Percentiles rank a stretch among this genome's conserved stretches.
Evolutionary conservation across 2,888 invertebrate species (phyloP).

Genomic region (Synanthedon vespiformis): DNA sequence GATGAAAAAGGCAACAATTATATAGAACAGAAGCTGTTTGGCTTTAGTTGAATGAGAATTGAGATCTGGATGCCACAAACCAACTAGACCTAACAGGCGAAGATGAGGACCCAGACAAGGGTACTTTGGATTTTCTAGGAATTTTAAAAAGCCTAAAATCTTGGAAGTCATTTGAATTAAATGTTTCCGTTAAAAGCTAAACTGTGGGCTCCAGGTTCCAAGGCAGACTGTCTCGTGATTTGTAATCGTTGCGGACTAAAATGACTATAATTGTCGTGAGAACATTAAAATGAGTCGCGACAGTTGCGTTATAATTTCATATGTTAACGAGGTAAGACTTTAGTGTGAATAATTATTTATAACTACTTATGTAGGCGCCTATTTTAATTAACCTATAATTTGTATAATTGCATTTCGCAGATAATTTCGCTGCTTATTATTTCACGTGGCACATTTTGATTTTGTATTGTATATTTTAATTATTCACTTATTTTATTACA

Average conservation of each 20-base stretch:
- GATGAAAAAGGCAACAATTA: slow-evolving; percentile 28
- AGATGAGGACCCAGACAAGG: slow-evolving; percentile 40
- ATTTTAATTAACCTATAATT: too few species aligned
- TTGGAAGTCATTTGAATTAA: neutral
- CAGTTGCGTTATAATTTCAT: neutral
- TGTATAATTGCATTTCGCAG: too few species aligned
- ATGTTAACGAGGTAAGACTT: slow-evolving; percentile 19
- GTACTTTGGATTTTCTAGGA: slow-evolving; percentile 26
- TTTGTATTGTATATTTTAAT: too few species aligned
- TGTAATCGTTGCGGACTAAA: neutral
- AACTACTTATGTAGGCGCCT: too few species aligned
- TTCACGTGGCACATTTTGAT: too few species aligned
- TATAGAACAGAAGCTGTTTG: slow-evolving; percentile 25
- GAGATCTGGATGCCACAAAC: slow-evolving; percentile 32
- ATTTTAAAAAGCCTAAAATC: slow-evolving; percentile 11
- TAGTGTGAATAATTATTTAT: slow-evolving; percentile 3
- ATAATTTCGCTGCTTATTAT: too few species aligned
- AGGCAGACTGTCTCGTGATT: neutral
- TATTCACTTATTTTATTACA: too few species aligned
- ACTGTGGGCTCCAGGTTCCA: neutral
- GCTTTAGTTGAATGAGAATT: slow-evolving; percentile 14
- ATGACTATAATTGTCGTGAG: neutral
- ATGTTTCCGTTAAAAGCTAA: neutral
- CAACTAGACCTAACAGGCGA: slow-evolving; percentile 21
- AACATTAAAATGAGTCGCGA: neutral